These are phyloP conservation scores for Rhadina sibilatrix DNA, from an alignment of 2,113 vertebrate species.

Conservation along the genomic window DNA sequence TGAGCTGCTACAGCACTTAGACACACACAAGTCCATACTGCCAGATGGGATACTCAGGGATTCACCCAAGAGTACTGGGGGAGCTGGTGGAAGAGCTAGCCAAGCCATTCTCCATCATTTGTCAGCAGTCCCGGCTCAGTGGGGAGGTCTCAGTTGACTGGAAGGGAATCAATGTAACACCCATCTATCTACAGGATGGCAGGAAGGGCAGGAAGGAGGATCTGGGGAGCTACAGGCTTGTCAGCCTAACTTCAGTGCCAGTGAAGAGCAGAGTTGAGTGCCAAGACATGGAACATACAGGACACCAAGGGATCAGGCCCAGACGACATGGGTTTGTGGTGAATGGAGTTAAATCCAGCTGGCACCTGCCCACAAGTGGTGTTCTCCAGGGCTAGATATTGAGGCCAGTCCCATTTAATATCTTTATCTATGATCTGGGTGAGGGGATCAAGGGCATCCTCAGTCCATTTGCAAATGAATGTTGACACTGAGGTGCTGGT, in stretches of 20 bases:
- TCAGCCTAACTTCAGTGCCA: not conserved
- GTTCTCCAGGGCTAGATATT: not conserved
- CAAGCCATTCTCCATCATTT: not conserved
- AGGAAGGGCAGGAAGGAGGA: not conserved
- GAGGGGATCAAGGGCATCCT: not conserved
- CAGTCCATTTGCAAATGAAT: not conserved
- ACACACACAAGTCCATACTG: not conserved
- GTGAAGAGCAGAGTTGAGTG: not conserved
- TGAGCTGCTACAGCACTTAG: not conserved
- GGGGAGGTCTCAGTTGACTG: not conserved
- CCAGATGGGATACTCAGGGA: accelerated
- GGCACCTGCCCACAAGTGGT: not conserved
- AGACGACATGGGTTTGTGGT: not conserved
- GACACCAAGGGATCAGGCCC: not conserved
- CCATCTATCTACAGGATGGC: not conserved
- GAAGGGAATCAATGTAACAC: not conserved
- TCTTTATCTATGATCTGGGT: not conserved
- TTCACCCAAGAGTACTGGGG: not conserved
- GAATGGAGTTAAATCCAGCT: not conserved
- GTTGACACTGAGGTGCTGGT: not conserved
- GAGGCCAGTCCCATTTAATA: not conserved
- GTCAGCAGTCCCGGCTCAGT: not conserved
- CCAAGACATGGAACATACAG: not conserved
- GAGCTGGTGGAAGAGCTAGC: not conserved
- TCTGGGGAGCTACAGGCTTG: not conserved